Evolutionary conservation across 2,797 vertebrate species (phyloP).

Genomic region (Cryptoprocta ferox): DNA sequence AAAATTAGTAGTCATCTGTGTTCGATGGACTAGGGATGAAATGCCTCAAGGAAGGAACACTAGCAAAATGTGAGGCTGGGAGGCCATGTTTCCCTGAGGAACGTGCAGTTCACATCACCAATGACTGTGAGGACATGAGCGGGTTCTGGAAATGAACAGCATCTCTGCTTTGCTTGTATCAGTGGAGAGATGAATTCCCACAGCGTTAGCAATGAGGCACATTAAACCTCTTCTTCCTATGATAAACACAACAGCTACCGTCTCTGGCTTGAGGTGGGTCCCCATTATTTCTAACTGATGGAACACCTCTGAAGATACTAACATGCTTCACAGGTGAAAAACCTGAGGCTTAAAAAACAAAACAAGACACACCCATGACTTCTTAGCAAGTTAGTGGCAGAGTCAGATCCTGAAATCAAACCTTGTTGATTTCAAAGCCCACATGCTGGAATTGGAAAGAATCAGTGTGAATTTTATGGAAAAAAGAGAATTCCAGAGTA

Average conservation of each 20-base stretch:
- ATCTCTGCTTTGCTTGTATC: not conserved
- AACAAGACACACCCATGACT: not conserved
- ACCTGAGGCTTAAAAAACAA: not conserved
- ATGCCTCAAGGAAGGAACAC: not conserved
- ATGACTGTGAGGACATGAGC: accelerated
- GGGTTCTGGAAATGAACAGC: not conserved
- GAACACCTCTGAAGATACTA: not conserved
- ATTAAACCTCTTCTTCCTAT: not conserved
- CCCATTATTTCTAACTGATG: not conserved
- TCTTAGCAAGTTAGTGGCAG: not conserved
- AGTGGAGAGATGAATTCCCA: not conserved
- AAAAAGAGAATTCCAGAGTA: constrained; percentile 41
- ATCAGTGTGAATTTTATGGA: not conserved
- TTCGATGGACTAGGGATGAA: not conserved
- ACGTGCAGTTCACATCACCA: not conserved
- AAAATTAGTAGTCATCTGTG: not conserved
- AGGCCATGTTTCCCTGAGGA: not conserved
- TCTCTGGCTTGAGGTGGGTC: not conserved
- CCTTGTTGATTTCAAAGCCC: not conserved
- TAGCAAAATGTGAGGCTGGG: not conserved
- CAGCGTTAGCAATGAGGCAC: not conserved
- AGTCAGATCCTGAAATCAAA: constrained; percentile 21
- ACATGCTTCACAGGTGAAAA: not conserved
- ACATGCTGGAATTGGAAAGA: not conserved
- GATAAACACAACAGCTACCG: not conserved